phyloP scores from a whole-genome alignment of 1,140 invertebrate genomes.

The Drosophila kurseongensis region DNA sequence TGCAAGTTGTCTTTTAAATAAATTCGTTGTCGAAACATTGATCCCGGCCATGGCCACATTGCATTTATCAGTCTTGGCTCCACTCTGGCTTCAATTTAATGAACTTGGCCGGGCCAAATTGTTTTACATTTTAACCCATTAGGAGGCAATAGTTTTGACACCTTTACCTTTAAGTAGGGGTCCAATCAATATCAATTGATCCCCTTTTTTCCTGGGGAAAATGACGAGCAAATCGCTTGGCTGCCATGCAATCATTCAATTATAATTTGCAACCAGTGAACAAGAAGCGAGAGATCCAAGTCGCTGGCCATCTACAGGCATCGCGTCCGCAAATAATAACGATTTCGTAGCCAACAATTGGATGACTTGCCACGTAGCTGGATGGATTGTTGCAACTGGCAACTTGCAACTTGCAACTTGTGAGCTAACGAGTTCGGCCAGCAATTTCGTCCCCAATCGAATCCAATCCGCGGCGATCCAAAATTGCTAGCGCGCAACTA shows the following conservation, averaged over 20 bases:
- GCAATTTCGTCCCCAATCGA: constrained; percentile 59
- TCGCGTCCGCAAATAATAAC: constrained; percentile 40
- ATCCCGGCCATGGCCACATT: constrained; percentile 50
- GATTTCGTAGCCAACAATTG: constrained; percentile 72
- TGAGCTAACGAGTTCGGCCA: constrained; percentile 57
- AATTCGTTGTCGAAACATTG: constrained; percentile 74
- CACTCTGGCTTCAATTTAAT: constrained; percentile 60
- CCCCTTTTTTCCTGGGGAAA: constrained; percentile 38
- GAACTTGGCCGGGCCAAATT: constrained; percentile 62
- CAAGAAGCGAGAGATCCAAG: constrained; percentile 39
- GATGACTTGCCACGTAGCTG: constrained; percentile 74
- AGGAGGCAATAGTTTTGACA: constrained; percentile 74
- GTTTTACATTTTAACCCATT: constrained; percentile 37
- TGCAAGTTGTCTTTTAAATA: constrained; percentile 81
- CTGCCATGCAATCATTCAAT: constrained; percentile 80
- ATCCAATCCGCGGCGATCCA: constrained; percentile 45
- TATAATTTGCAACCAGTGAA: constrained; percentile 67
- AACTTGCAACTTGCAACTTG: constrained; percentile 42
- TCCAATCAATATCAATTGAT: constrained; percentile 67
- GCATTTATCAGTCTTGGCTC: constrained; percentile 49
- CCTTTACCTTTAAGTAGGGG: constrained; percentile 51
- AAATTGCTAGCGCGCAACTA: constrained; percentile 62
- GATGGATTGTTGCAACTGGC: constrained; percentile 60
- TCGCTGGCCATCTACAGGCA: constrained; percentile 41
- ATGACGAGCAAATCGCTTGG: constrained; percentile 77